Evolutionary conservation across 1,140 invertebrate genomes (phyloP).

Genomic region (Hyles vespertilio): DNA sequence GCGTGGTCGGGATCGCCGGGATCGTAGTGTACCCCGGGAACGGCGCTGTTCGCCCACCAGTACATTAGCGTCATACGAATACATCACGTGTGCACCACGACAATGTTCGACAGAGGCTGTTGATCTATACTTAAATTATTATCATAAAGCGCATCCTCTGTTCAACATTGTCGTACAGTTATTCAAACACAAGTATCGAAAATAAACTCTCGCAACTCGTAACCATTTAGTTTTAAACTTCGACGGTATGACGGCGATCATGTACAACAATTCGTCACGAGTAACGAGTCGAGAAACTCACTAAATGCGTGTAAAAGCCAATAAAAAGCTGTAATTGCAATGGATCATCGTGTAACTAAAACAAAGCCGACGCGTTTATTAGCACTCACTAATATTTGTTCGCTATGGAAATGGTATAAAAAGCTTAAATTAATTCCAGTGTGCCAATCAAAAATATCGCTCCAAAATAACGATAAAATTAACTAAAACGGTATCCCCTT

Average conservation of each 20-base stretch:
- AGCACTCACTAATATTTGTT: conserved; percentile 11
- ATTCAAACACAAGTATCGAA: too few species aligned
- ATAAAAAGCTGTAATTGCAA: conserved; percentile 28
- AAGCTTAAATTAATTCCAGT: conserved; percentile 23
- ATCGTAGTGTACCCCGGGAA: conserved; percentile 84
- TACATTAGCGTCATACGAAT: too few species aligned
- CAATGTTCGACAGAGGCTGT: too few species aligned
- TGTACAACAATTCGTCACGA: conserved; percentile 3
- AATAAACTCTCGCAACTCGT: too few species aligned
- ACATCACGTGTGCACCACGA: not conserved
- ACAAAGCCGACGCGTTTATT: conserved; percentile 25
- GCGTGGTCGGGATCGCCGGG: conserved; percentile 85
- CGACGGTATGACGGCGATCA: too few species aligned
- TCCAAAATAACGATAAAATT: conserved; percentile 30
- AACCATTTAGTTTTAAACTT: too few species aligned
- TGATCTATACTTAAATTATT: too few species aligned
- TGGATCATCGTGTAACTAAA: conserved; percentile 11
- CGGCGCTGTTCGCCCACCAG: conserved; percentile 56
- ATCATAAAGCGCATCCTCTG: too few species aligned
- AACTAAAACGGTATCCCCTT: conserved; percentile 21
- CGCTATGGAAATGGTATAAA: conserved; percentile 18
- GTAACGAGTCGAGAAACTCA: conserved; percentile 7
- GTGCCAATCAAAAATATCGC: conserved; percentile 39
- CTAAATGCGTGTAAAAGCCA: conserved; percentile 28
- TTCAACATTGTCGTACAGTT: too few species aligned